Percentiles rank a stretch among this genome's conserved stretches.
Evolutionary conservation across 2,888 invertebrate genomes (phyloP).

Genomic region (Hoplodrina ambigua): DNA sequence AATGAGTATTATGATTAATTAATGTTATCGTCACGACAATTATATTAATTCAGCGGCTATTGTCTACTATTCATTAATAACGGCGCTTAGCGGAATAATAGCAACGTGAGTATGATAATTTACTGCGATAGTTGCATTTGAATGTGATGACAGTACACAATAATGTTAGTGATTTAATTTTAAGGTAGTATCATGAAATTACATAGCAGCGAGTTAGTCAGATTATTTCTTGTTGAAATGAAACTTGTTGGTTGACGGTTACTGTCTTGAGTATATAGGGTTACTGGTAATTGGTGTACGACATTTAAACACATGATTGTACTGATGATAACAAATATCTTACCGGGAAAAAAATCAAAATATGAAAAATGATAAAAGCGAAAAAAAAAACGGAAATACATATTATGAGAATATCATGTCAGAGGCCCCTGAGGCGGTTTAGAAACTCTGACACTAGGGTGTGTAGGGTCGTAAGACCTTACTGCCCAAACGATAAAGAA

Average conservation of each 20-base stretch:
- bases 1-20: slow-evolving; percentile 47
- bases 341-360: too few species aligned
- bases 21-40: slow-evolving; percentile 29
- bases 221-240: neutral
- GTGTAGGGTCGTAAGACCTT: too few species aligned
- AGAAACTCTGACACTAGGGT: too few species aligned
- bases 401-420: too few species aligned
- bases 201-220: neutral
- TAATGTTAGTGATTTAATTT: slow-evolving; percentile 18
- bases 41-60: slow-evolving; percentile 47
- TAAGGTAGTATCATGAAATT: neutral
- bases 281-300: too few species aligned
- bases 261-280: too few species aligned
- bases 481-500: too few species aligned
- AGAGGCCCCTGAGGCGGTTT: too few species aligned
- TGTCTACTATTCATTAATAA: slow-evolving; percentile 51
- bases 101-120: slow-evolving; percentile 22
- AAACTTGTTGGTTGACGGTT: neutral
- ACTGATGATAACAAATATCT: too few species aligned
- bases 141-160: slow-evolving; percentile 26
- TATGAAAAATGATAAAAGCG: too few species aligned
- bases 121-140: slow-evolving; percentile 24
- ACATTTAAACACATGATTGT: too few species aligned
- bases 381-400: too few species aligned
- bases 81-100: slow-evolving; percentile 31